A percentile compares a stretch with the other conserved stretches of the same genome.
Conservation (phyloP, 2,888 invertebrate species). For the Omphaloscelis lunosa region DNA sequence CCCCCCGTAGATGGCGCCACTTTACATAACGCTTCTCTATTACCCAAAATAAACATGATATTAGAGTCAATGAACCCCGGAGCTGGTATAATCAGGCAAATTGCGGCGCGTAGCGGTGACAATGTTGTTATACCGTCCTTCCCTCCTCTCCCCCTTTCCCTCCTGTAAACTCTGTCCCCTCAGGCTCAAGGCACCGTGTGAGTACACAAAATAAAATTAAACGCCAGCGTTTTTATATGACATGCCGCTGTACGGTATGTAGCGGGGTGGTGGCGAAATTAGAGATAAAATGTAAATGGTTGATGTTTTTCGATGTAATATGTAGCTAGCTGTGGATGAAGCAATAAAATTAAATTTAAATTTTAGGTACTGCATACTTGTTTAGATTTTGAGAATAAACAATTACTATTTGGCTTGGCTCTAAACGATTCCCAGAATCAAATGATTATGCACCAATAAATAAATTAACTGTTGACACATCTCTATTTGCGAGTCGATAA, state of each 20-base stretch:
- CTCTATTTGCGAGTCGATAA: slow-evolving; percentile 2
- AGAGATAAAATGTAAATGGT: background rate
- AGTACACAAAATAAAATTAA: slow-evolving; percentile 73
- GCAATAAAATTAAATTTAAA: background rate
- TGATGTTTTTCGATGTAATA: background rate
- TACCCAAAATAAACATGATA: slow-evolving; percentile 59
- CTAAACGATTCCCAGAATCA: background rate
- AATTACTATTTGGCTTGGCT: background rate
- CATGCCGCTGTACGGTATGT: slow-evolving; percentile 49
- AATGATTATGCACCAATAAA: background rate
- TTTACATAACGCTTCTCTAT: slow-evolving; percentile 52
- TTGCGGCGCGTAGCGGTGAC: slow-evolving; percentile 63
- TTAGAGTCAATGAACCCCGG: slow-evolving; percentile 57
- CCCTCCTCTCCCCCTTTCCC: slow-evolving; percentile 5
- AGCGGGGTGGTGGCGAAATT: slow-evolving; percentile 12
- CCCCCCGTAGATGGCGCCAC: slow-evolving; percentile 23
- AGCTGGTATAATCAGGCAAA: slow-evolving; percentile 71
- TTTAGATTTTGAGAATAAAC: too few species aligned
- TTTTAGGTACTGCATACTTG: background rate
- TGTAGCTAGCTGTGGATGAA: background rate
- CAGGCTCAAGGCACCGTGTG: slow-evolving; percentile 50
- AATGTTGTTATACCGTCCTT: slow-evolving; percentile 64
- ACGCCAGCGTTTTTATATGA: slow-evolving; percentile 67
- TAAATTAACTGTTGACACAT: slow-evolving; percentile 2
- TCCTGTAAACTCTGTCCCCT: slow-evolving; percentile 26